Evolutionary conservation across 2,797 vertebrate genomes (phyloP), one percentile per base, ranked within the genome.

Genomic region (Pseudocheirus occidentalis): DNA sequence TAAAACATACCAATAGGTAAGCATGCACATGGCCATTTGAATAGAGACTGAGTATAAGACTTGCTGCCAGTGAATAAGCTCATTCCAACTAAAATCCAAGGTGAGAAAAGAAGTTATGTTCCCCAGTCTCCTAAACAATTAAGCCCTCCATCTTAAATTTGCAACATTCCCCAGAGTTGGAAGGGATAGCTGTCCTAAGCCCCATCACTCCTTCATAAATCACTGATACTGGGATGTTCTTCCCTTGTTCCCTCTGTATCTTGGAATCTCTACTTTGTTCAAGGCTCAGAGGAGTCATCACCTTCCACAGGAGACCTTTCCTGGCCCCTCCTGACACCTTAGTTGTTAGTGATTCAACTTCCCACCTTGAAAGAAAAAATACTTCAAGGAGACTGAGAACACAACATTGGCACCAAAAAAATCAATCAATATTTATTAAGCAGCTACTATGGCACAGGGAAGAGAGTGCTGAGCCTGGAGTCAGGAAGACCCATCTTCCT

Each of bases 101-200:
- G 16, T 90, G 91, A 40, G 50, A n/a, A 59, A 52, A 0, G 0
- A 53, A 4, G 56, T 27, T 55, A 73, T 46, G 55, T 9, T 46
- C n/a, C 24, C 90, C 24, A 56, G 0, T 11, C 3, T 4, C 46
- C 4, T 0, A 4, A 73, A 66, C 4, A 5, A 1, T 46, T 4
- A 50, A 28, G 59, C 11, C 10, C 31, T 81, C 31, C 62, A 13
- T 31, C 10, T 59, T 81, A 53, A 21, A 0, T 0, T 0, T 57
- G 27, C 27, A 92, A 93, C 21, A 6, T 0, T 1, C 10, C 21
- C 31, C 73, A 87, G 9, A 50, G 40, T 27, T 87, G 40, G 24
- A 87, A 1, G 24, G 40, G 24, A 87, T 4, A 1, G 5, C 0
- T 31, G 53, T 66, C 4, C 55, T 27, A n/a, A 24, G 52, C 4